Conservation (phyloP, 2,113 vertebrate genomes). For the Rhizomys pruinosus region DNA sequence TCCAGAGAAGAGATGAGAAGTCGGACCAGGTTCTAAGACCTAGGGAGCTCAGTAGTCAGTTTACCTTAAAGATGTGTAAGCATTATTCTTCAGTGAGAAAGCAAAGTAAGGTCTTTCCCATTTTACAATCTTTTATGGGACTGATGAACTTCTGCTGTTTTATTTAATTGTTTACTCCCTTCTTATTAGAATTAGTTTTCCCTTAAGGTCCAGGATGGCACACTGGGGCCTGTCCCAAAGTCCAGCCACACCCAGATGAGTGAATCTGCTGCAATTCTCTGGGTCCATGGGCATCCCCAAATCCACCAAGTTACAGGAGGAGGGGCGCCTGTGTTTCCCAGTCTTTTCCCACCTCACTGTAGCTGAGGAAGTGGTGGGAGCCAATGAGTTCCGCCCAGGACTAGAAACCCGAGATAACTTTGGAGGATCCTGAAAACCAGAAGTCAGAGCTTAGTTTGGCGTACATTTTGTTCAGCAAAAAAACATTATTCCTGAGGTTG, state of each 20-base stretch:
- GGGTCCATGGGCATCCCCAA: not conserved
- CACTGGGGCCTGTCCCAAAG: not conserved
- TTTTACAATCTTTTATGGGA: not conserved
- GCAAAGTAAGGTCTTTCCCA: not conserved
- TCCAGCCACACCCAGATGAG: slow-evolving; percentile 43
- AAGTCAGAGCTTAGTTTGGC: slow-evolving; percentile 83
- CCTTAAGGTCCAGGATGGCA: slow-evolving; percentile 42
- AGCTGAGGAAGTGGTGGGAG: slow-evolving; percentile 68
- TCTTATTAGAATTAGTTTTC: slow-evolving; percentile 54
- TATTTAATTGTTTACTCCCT: not conserved
- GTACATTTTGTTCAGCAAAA: slow-evolving; percentile 81
- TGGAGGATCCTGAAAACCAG: slow-evolving; percentile 80
- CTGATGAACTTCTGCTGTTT: slow-evolving; percentile 6
- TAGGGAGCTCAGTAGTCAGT: no score
- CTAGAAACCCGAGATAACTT: slow-evolving; percentile 83
- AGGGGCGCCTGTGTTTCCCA: slow-evolving; percentile 57
- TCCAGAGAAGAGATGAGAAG: no score
- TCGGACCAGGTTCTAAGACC: no score
- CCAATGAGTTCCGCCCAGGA: slow-evolving; percentile 68
- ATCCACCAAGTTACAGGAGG: not conserved
- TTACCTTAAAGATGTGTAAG: no score
- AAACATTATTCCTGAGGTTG: slow-evolving; percentile 82
- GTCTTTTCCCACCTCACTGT: slow-evolving; percentile 73
- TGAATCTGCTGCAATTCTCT: slow-evolving; percentile 27
- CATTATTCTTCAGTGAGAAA: no score